Base-by-base conservation (phyloP, 1,140 invertebrate species). In the Ceratina calcarata region DNA sequence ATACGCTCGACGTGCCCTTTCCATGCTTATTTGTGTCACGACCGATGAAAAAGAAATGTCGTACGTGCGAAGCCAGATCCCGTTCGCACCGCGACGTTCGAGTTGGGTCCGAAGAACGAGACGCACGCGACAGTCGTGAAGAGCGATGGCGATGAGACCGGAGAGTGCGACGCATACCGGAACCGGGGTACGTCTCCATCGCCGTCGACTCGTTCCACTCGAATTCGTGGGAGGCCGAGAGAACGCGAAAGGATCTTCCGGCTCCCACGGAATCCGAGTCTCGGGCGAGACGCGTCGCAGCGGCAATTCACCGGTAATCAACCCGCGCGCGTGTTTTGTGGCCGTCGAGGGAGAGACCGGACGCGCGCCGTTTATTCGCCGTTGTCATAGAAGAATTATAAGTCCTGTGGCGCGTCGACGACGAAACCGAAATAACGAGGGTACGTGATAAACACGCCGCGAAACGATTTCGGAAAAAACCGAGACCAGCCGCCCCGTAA, bases 221-320 rank as follows among this genome's bases (percentile, higher is more conserved):
- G 69, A 32, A 74, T 78, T 80, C 64, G 81, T 37, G 51, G 58
- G 16, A 20, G 49, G 32, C 68, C 70, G 53, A 37, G 37, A 10
- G 27, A 24, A 69, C 37, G 55, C 55, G 65, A 49, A 22, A 67
- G 74, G 53, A 77, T 61, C 74, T 20, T 45, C 2, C 15, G 66
- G 57, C 66, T 37, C 76, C 45, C 76, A 12, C 24, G 76, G 76
- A 71, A 72, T 65, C 22, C 60, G 60, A 49, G 60, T 55, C 68
- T 65, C 68, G 83, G 82, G 85, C 86, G 82, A 85, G 82, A 88
- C 82, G 86, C 77, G 67, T 27, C 80, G 79, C 80, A 70, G 12
- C 53, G 70, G 88, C 88, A 90, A 91, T 91, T 91, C 90, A 89
- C 86, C 86, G 84, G 88, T 89, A 89, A 91, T 90, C 89, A 89